Conservation (phyloP, 2,113 vertebrate genomes). For the Eonycteris spelaea region DNA sequence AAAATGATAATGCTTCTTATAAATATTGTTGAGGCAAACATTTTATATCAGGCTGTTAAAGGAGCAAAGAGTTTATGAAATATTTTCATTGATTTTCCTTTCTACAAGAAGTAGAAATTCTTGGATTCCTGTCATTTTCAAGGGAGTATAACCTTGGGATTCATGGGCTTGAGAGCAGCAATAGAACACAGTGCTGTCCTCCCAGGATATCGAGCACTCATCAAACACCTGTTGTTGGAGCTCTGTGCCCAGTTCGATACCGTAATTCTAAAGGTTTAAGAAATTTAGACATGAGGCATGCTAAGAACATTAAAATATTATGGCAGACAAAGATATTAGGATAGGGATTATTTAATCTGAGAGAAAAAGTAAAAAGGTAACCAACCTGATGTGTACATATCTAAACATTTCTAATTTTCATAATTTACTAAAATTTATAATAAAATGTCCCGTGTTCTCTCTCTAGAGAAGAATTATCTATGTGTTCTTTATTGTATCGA, state of each 20-base stretch:
- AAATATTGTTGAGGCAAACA: not conserved
- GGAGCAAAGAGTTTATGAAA: not conserved
- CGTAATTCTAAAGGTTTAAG: not conserved
- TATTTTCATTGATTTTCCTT: conserved; percentile 23
- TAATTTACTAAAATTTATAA: not conserved
- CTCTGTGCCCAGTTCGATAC: not conserved
- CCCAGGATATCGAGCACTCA: not conserved
- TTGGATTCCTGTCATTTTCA: not conserved
- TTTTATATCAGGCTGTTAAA: not conserved
- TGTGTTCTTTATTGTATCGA: not conserved
- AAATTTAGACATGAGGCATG: not conserved
- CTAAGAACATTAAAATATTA: conserved; percentile 1
- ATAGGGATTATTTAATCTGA: not conserved
- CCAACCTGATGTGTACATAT: not conserved
- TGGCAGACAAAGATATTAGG: not conserved
- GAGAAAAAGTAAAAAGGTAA: not conserved
- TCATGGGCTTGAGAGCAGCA: not conserved
- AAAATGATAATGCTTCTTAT: not conserved
- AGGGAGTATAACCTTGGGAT: not conserved
- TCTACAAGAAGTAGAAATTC: not conserved
- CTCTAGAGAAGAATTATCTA: not conserved
- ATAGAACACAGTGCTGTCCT: not conserved
- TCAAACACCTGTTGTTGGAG: not conserved
- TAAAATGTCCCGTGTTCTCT: not conserved
- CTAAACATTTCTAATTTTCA: not conserved